Evolutionary conservation across 2,888 invertebrate genomes (phyloP), one percentile per base, ranked within the genome.

Genomic region (Allacma fusca): DNA sequence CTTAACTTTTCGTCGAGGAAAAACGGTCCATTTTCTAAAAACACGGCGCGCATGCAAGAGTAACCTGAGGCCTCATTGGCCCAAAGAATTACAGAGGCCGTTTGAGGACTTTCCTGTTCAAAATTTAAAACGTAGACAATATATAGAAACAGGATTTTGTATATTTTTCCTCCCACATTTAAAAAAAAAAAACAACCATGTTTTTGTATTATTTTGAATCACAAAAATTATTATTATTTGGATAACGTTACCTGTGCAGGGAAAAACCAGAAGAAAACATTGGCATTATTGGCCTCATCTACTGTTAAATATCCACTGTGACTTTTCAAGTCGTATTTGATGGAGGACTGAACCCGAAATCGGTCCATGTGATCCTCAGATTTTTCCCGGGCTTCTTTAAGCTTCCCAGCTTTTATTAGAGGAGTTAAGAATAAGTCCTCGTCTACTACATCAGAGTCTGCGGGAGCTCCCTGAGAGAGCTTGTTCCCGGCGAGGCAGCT

Each of bases 11-110:
- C 80, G 75, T 86, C 87, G 0, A 89, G 88, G 73, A 86, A 85
- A 43, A 90, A 86, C 0, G 91, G 91, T 0, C 91, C 91, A 79
- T 90, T 86, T 86, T 91, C 91, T 0, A 87, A 87, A 83, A 90
- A 90, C 24, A 90, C 84, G 0, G 89, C 90, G 80, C 87, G 89
- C 44, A 90, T 84, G 0, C 89, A 89, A 73, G 88, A 88, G 0
- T 87, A 88, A 0, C 90, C 90, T 0, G 90, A 90, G 0, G 90
- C 90, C 0, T 90, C 90, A 85, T 90, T 89, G 0, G 90, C 86
- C 90, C 90, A 90, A 1, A 90, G 85, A 0, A 89, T 70, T 86
- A 82, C 86, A 40, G 83, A 86, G 86, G 88, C 75, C 88, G 78
- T 7, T 29, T 65, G 26, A 9, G 71, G 65, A 24, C 78, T 75